Conservation (phyloP, 2,888 invertebrate genomes). For the Notodonta ziczac region DNA sequence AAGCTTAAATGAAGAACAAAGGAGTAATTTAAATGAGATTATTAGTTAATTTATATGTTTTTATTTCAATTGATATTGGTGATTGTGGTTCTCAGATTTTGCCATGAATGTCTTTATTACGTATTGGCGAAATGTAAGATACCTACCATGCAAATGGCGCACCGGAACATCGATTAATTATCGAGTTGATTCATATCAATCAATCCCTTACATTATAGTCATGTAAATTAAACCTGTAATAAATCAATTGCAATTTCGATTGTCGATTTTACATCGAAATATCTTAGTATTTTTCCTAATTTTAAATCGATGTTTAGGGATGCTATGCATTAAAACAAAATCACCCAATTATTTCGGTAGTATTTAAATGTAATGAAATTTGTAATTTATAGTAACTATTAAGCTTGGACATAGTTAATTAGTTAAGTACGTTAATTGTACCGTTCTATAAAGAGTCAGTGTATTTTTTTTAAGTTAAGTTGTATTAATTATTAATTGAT, state of each 20-base stretch:
- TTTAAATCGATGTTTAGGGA: constrained; percentile 30
- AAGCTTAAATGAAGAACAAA: constrained; percentile 31
- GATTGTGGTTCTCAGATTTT: constrained; percentile 22
- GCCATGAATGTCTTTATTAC: constrained; percentile 22
- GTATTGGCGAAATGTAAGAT: constrained; percentile 1
- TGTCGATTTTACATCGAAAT: constrained; percentile 12
- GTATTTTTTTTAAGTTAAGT: constrained; percentile 81
- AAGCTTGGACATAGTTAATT: constrained; percentile 81
- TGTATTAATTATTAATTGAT: constrained; percentile 75
- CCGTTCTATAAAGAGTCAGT: constrained; percentile 73
- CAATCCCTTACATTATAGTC: too few relatives aligned
- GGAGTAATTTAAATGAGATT: constrained; percentile 60
- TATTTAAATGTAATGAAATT: constrained; percentile 75
- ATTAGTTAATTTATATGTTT: constrained; percentile 68
- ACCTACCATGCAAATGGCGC: not conserved
- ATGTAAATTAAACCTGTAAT: too few relatives aligned
- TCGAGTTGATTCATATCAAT: not conserved
- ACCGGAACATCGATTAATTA: not conserved
- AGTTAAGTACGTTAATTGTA: constrained; percentile 67
- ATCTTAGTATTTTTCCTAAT: constrained; percentile 10
- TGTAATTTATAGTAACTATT: constrained; percentile 80
- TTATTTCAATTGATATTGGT: constrained; percentile 48
- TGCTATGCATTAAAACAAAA: constrained; percentile 22
- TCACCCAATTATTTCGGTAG: constrained; percentile 41
- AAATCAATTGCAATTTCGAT: not conserved